Base-by-base conservation (phyloP, 2,797 vertebrate genomes). In the Myotis myotis region DNA sequence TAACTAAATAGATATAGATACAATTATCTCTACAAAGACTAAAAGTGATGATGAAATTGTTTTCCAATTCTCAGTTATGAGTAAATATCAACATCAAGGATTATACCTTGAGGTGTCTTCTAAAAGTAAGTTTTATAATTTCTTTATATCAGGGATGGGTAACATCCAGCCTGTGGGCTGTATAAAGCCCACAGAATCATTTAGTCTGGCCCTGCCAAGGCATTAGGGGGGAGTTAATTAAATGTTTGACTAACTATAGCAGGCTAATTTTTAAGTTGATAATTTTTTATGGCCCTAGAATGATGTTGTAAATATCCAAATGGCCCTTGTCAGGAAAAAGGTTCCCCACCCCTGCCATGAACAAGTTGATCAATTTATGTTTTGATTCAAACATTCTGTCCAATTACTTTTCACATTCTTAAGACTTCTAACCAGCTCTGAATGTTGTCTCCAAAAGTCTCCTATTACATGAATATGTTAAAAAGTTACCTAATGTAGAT, bases 331-430 rank as follows among this genome's bases (percentile, higher is more conserved):
- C 28, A 62, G 60, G 60, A 30, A 62, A 62, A 62, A 62, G 28
- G 28, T 62, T 62, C 2, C 57, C 28, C 60, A 62, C 28, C 28
- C 28, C 28, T 62, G 28, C 12, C 13, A 62, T 62, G 60, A 94
- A 72, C 55, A 55, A 81, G 60, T 36, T 91, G 28, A 93, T 55
- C 19, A 47, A 6, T 86, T 80, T 83, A 53, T 85, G 15, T 83
- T 94, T 93, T 78, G 23, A 72, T 38, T 79, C 47, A 91, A 83
- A 90, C 81, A 93, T 90, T 85, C 47, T 74, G 30, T 20, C 16
- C 11, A 71, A 49, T 80, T 89, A 62, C 11, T 53, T 89, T 79
- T 95, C 44, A 66, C 30, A 68, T 62, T 93, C 25, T 91, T 70
- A 93, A 83, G 33, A 62, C 23, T 12, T 51, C 55, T 33, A 78